phyloP scores from a whole-genome alignment of 1,140 invertebrate species.

The Caligus rogercresseyi region DNA sequence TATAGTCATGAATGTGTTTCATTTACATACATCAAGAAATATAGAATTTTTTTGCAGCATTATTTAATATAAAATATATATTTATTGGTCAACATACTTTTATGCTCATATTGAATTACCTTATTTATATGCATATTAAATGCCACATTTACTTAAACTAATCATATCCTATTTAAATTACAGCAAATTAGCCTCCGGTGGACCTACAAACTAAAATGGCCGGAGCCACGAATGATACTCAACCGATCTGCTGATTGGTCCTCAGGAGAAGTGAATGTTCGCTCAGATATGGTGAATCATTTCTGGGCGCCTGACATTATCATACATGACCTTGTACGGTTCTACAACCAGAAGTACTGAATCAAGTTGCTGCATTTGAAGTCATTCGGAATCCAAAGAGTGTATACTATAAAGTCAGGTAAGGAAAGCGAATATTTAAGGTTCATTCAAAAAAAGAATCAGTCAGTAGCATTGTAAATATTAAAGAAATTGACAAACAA shows the following conservation, averaged over 20 bases:
- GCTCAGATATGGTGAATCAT: slow-evolving; percentile 19
- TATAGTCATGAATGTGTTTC: too few relatives aligned
- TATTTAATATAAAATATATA: too few relatives aligned
- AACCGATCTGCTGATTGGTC: slow-evolving; percentile 19
- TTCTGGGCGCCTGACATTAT: slow-evolving; percentile 20
- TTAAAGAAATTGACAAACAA: too few relatives aligned
- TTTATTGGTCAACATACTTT: too few relatives aligned
- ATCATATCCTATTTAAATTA: too few relatives aligned
- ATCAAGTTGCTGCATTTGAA: slow-evolving; percentile 19
- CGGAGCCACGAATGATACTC: slow-evolving; percentile 18
- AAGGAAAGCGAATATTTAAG: background rate
- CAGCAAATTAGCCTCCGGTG: slow-evolving; percentile 14
- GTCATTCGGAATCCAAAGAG: slow-evolving; percentile 6
- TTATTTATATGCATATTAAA: too few relatives aligned
- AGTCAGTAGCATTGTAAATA: too few relatives aligned
- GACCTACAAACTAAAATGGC: slow-evolving; percentile 15
- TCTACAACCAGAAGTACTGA: slow-evolving; percentile 18
- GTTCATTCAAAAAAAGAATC: background rate
- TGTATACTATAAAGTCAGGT: slow-evolving; percentile 21
- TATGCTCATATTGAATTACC: too few relatives aligned
- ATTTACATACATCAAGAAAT: too few relatives aligned
- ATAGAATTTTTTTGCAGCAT: too few relatives aligned
- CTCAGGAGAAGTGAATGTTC: slow-evolving; percentile 15
- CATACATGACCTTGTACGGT: slow-evolving; percentile 18
- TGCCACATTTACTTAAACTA: too few relatives aligned